These are phyloP conservation scores for Liposcelis brunnea DNA, from an alignment of 2,888 invertebrate genomes.

Conservation along the genomic window DNA sequence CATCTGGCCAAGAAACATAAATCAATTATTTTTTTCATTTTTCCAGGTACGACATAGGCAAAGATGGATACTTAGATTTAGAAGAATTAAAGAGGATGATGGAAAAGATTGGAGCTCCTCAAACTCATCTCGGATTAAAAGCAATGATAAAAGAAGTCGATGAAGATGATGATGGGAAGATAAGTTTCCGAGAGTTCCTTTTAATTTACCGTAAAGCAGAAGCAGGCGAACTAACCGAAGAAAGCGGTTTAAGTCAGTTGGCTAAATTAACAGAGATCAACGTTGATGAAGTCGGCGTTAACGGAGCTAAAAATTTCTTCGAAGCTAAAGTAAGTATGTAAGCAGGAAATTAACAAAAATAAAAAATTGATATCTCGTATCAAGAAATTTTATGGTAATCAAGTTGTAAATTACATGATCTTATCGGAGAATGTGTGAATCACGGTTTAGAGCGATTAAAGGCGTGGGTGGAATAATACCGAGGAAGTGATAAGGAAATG, in stretches of 20 bases:
- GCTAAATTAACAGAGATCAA: constrained; percentile 80
- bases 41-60: constrained; percentile 75
- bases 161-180: constrained; percentile 53
- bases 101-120: constrained; percentile 89
- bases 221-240: constrained; percentile 72
- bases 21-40: constrained; percentile 15
- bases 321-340: constrained; percentile 63
- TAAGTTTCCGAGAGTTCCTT: constrained; percentile 30
- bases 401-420: neutral
- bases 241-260: constrained; percentile 72
- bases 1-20: no score
- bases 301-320: constrained; percentile 88
- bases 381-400: no score
- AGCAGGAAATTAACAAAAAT: neutral
- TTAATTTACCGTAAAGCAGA: constrained; percentile 66
- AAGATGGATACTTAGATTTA: constrained; percentile 76
- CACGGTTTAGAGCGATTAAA: neutral
- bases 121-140: constrained; percentile 87
- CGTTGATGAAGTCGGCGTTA: constrained; percentile 86
- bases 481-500: no score
- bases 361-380: neutral
- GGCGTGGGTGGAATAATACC: no score
- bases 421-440: neutral
- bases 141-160: constrained; percentile 88
- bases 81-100: constrained; percentile 89